Evolutionary conservation across 2,797 vertebrate genomes (phyloP), one percentile per base, ranked within the genome.

Genomic region (Eulemur mongoz): DNA sequence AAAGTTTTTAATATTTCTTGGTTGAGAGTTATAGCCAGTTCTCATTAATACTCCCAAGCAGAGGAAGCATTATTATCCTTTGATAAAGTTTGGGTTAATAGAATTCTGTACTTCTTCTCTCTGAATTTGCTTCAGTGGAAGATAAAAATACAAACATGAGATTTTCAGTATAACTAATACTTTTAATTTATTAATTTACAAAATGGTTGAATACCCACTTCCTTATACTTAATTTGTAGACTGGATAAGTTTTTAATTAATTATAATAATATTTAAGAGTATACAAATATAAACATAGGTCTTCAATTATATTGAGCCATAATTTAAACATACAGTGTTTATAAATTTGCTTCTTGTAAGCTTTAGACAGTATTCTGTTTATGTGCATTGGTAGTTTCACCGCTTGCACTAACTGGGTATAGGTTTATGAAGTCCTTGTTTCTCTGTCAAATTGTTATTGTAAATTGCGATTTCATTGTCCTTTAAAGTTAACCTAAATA

Each of bases 71-170:
- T 95, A 93, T 80, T 75, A 22, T 76, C 79, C 38, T 83, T 95
- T 86, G 30, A 82, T 91, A n/a, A 91, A 25, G 12, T 69, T 82
- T 96, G 40, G 48, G 27, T 81, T 94, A 59, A 94, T 67, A 94
- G 15, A 85, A 91, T 17, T 78, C 10, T 72, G 12, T 80, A 22
- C 12, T 70, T 76, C 75, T 14, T 92, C 52, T 78, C 52, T 80
- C 75, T 79, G 54, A 85, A 48, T 89, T 91, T 78, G 11, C 30
- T 52, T 91, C 61, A 67, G 30, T 72, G 25, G 67, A 25, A 95
- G 89, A 89, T 45, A 79, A 57, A 87, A 87, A 73, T 38, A 65
- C 5, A 72, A 93, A 22, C 30, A 63, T 79, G 35, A 83, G 15
- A 23, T 30, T 91, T 93, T 76, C 57, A 80, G 32, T 85, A 54